These are phyloP conservation scores for Amblyteles armatorius DNA, from an alignment of 2,888 invertebrate species.

Conservation along the genomic window DNA sequence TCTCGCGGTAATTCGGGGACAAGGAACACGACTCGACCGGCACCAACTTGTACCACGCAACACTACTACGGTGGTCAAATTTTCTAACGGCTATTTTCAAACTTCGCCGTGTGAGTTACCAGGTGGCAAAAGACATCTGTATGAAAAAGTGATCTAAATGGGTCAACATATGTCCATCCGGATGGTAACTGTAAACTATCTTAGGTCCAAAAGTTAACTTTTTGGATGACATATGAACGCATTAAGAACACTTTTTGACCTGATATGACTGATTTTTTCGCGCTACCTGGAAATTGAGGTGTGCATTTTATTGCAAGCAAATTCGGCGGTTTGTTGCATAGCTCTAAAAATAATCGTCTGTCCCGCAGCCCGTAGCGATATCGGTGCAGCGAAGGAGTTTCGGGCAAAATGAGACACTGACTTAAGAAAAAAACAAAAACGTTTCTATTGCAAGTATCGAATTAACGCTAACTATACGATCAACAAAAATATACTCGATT, in stretches of 20 bases:
- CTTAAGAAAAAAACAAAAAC: slow-evolving; percentile 34
- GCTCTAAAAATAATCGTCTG: not conserved
- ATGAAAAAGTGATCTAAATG: too few species aligned
- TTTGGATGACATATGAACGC: too few species aligned
- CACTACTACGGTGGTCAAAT: too few species aligned
- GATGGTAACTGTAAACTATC: too few species aligned
- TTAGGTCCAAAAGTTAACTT: too few species aligned
- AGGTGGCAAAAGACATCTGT: too few species aligned
- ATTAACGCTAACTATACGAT: slow-evolving; percentile 58
- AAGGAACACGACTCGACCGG: not conserved
- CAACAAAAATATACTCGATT: slow-evolving; percentile 51
- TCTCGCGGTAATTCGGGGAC: not conserved
- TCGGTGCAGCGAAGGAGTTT: not conserved
- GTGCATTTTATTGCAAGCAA: not conserved
- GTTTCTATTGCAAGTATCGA: slow-evolving; percentile 57
- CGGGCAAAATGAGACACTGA: not conserved
- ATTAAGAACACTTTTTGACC: too few species aligned
- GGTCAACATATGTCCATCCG: too few species aligned
- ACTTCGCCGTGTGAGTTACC: too few species aligned
- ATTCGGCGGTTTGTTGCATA: not conserved
- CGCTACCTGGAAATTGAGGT: too few species aligned
- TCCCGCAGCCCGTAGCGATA: not conserved
- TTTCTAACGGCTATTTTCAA: too few species aligned
- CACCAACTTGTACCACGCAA: not conserved
- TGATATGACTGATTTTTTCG: too few species aligned